A percentile compares a stretch with the other conserved stretches of the same genome.
phyloP scores from a whole-genome alignment of 2,797 vertebrate genomes.

The Myotis myotis region DNA sequence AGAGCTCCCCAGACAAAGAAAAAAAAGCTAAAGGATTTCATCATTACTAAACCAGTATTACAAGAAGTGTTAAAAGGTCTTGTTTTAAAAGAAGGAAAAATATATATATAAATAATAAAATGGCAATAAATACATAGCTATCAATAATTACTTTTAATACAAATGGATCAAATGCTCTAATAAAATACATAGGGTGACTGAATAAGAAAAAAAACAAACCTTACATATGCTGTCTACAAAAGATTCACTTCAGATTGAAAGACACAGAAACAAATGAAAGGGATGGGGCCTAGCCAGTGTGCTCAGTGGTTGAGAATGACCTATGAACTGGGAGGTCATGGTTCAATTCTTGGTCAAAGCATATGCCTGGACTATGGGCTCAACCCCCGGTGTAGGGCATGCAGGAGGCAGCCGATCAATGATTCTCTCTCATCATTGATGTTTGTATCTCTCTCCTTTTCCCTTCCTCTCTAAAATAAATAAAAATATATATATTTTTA shows the following conservation, averaged over 20 bases:
- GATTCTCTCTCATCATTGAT: no score
- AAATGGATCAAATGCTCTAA: neutral
- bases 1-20: neutral
- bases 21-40: neutral
- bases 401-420: no score
- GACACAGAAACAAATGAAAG: neutral
- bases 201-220: neutral
- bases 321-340: no score
- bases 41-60: neutral
- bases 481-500: no score
- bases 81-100: neutral
- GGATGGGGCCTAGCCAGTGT: neutral
- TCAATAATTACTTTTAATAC: neutral
- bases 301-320: no score
- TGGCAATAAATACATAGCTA: neutral
- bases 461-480: no score
- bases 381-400: no score
- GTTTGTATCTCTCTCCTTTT: no score
- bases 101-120: neutral
- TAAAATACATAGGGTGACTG: neutral
- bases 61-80: neutral
- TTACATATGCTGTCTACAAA: neutral
- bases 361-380: no score
- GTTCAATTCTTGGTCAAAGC: no score
- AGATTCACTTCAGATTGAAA: neutral